Evolutionary conservation across 2,797 vertebrate genomes (phyloP).

Genomic region (Poecilia velifera): DNA sequence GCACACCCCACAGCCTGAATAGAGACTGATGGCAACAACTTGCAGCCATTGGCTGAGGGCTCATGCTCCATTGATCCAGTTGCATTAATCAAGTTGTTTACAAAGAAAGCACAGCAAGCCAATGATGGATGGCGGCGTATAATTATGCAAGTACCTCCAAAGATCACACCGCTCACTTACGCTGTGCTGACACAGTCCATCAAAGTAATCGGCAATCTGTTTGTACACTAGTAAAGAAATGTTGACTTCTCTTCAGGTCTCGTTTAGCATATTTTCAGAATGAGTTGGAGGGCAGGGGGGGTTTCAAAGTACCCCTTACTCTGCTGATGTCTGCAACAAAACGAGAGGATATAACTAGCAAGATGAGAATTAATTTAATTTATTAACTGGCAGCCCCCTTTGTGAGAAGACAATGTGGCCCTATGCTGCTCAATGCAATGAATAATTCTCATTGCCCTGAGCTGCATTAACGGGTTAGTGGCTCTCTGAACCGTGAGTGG

Average conservation of each 20-base stretch:
- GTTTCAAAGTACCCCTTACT: constrained; percentile 9
- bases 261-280: constrained; percentile 8
- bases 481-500: constrained; percentile 40
- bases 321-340: constrained; percentile 40
- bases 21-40: constrained; percentile 58
- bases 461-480: constrained; percentile 50
- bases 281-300: neutral
- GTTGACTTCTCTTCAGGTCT: constrained; percentile 16
- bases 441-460: constrained; percentile 15
- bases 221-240: constrained; percentile 37
- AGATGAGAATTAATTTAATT: constrained; percentile 56
- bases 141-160: constrained; percentile 56
- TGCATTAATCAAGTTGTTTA: constrained; percentile 73
- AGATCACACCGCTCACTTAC: constrained; percentile 58
- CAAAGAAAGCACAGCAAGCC: constrained; percentile 48
- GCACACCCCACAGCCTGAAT: constrained; percentile 24
- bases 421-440: constrained; percentile 20
- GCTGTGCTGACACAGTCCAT: constrained; percentile 43
- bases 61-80: constrained; percentile 67
- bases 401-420: constrained; percentile 40
- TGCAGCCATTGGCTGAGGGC: constrained; percentile 45
- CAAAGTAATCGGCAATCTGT: constrained; percentile 38
- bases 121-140: constrained; percentile 59
- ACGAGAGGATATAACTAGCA: constrained; percentile 35
- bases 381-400: constrained; percentile 47